Conservation (phyloP, 2,797 vertebrate species). For the Gallirallus australis region DNA sequence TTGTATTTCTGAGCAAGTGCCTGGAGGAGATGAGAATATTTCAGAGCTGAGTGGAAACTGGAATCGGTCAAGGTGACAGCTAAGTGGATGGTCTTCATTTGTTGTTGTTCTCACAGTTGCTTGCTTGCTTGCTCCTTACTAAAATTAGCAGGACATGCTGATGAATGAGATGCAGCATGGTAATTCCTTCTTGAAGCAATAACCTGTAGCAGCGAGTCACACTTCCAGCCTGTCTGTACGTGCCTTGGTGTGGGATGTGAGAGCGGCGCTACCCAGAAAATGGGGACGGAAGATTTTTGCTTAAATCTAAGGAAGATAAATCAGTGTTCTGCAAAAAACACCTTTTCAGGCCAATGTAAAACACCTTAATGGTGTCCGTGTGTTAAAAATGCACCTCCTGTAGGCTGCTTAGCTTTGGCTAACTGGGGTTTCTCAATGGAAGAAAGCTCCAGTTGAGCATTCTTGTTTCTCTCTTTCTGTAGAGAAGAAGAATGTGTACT, state of each 20-base stretch:
- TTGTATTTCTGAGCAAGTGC: background rate
- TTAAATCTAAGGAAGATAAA: background rate
- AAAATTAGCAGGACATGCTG: background rate
- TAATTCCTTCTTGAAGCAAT: background rate
- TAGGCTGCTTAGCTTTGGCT: background rate
- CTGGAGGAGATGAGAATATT: background rate
- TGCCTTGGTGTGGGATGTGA: background rate
- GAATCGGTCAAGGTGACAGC: background rate
- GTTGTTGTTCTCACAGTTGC: background rate
- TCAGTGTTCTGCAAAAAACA: background rate
- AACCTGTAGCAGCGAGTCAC: background rate
- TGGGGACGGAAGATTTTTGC: background rate
- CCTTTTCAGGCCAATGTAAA: background rate
- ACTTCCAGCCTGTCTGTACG: background rate
- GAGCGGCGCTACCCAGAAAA: accelerated
- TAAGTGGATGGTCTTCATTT: background rate
- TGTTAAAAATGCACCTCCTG: background rate
- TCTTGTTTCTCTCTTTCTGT: background rate
- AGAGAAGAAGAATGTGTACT: background rate
- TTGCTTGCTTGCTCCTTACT: background rate
- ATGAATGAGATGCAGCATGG: background rate
- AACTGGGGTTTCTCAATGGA: background rate
- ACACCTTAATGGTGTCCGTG: background rate
- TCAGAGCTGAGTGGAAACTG: background rate
- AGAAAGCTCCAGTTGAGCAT: background rate